Evolutionary conservation across 2,113 vertebrate species (phyloP).

Genomic region (Zingel zingel): DNA sequence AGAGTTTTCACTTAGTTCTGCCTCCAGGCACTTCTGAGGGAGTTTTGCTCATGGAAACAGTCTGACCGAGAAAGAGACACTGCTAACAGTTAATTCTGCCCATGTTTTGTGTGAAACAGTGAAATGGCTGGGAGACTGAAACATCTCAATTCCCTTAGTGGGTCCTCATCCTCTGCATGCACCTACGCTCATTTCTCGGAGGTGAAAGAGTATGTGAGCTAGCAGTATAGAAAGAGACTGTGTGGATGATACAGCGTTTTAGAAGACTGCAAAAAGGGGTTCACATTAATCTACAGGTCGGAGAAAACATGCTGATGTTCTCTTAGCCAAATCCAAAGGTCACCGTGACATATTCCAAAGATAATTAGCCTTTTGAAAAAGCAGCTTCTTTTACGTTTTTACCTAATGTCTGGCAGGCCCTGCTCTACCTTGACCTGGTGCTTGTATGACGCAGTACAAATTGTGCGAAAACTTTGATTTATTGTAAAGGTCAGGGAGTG

Average conservation of each 20-base stretch:
- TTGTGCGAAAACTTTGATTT: conserved; percentile 19
- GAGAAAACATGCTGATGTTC: conserved; percentile 21
- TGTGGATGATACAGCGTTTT: conserved; percentile 44
- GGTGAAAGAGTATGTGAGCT: conserved; percentile 64
- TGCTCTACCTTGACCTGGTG: conserved; percentile 18
- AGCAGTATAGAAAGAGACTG: conserved; percentile 33
- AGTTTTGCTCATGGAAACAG: conserved; percentile 32
- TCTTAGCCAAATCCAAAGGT: conserved; percentile 1
- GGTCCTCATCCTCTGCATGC: conserved; percentile 50
- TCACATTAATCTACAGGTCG: conserved; percentile 46
- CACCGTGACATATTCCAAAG: conserved; percentile 32
- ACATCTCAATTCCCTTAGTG: conserved; percentile 66
- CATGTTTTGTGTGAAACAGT: conserved; percentile 59
- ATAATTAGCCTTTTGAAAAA: conserved; percentile 44
- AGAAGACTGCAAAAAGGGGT: conserved; percentile 22
- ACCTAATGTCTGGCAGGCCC: conserved; percentile 12
- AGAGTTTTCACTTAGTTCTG: conserved; percentile 43
- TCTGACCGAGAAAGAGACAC: conserved; percentile 31
- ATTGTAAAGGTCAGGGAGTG: conserved; percentile 26
- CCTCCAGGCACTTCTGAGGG: conserved; percentile 56
- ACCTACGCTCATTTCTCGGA: conserved; percentile 53
- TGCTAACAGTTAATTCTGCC: conserved; percentile 58
- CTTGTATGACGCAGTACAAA: conserved; percentile 5
- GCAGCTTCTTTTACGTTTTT: conserved; percentile 23
- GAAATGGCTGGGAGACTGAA: conserved; percentile 56